Evolutionary conservation across 2,113 vertebrate genomes (phyloP), one percentile per base, ranked within the genome.

Genomic region (Cyprinodon variegatus): DNA sequence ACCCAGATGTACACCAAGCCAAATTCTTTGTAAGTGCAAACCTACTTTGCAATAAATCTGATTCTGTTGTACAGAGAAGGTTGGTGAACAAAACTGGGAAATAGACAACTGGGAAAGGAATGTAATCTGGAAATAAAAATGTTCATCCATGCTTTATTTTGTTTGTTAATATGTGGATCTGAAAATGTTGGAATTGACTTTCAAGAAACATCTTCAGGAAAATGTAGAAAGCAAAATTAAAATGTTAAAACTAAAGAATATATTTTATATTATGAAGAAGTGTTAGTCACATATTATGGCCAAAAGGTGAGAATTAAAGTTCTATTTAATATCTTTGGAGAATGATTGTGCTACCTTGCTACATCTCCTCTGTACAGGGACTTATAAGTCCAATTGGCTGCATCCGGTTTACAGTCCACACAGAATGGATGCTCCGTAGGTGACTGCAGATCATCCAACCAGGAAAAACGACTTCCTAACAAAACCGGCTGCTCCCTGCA

Each of bases 381-480:
- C 82, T 97, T 98, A 72, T 99, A 99, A 37, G 96, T 94, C 98
- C 96, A 99, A 93, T 99, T 99, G 60, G 96, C 94, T 43, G 91
- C 88, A 77, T 99, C 98, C 0, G 96, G 89, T 67, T 96, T 98
- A 82, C 91, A 94, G 86, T 99, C 97, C 68, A 95, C 91, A n/a
- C 95, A 95, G 92, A 97, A 99, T 0, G 84, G 88, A 65, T 94
- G 94, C 64, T 89, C 81, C 0, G 88, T 85, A 71, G 89, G 83
- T 10, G 78, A 63, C 88, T 94, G 89, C 39, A 96, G 0, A 60
- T 99, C 98, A 82, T 99, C 98, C 41, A 98, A 93, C 97, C 98
- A 99, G 74, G 95, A 77, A 61, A 93, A 94, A 53, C 0, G 50
- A 62, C 45, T 93, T 46, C 61, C 3, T 71, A 80, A 37, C 61